These are phyloP conservation scores for Chymomyza costata DNA, from an alignment of 1,140 invertebrate genomes.

Conservation along the genomic window DNA sequence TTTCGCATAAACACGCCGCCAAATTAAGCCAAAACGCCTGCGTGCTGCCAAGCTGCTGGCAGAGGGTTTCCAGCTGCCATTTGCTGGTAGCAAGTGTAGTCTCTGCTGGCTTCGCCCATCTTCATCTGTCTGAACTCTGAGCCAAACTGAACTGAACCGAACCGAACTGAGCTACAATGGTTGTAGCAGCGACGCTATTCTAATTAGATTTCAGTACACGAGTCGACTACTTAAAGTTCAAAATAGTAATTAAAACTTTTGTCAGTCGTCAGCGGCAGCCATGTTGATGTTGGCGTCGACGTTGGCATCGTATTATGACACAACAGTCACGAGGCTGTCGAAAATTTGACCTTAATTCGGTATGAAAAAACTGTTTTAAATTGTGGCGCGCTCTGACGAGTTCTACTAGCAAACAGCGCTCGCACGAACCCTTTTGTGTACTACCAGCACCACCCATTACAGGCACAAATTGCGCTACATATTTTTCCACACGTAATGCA, in stretches of 20 bases:
- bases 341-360: conserved; percentile 48
- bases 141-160: too few species aligned
- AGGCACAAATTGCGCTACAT: conserved; percentile 19
- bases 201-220: conserved; percentile 74
- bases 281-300: background rate
- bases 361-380: background rate
- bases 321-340: conserved; percentile 11
- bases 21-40: conserved; percentile 46
- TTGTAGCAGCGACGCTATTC: conserved; percentile 40
- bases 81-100: conserved; percentile 11
- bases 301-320: conserved; percentile 48
- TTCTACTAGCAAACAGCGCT: too few species aligned
- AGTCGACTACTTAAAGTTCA: conserved; percentile 71
- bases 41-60: conserved; percentile 49
- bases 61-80: too few species aligned
- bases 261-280: conserved; percentile 42
- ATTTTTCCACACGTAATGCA: conserved; percentile 47
- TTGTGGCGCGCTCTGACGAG: too few species aligned
- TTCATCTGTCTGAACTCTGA: too few species aligned
- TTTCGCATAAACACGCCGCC: conserved; percentile 30
- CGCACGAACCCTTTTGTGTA: too few species aligned
- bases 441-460: background rate
- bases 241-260: conserved; percentile 74
- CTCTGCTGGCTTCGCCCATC: conserved; percentile 22
- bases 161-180: too few species aligned